These are phyloP conservation scores for Ochropleura leucogaster DNA, from an alignment of 2,888 invertebrate species.

Conservation along the genomic window DNA sequence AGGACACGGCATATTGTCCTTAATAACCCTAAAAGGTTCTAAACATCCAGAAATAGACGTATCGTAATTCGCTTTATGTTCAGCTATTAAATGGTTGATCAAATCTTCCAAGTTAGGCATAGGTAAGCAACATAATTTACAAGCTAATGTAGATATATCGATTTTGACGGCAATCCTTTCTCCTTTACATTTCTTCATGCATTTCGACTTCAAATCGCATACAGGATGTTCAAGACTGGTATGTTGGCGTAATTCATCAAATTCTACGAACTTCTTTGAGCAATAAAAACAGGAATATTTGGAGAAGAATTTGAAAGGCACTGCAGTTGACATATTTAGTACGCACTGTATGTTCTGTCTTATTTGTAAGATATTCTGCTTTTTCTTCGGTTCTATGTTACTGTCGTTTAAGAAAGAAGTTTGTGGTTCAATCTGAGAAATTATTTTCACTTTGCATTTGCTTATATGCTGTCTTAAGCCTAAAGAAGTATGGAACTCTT, in stretches of 20 bases:
- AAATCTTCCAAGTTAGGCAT: slow-evolving; percentile 76
- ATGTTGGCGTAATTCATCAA: slow-evolving; percentile 81
- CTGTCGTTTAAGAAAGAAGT: slow-evolving; percentile 58
- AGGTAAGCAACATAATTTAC: slow-evolving; percentile 77
- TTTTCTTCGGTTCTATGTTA: slow-evolving; percentile 71
- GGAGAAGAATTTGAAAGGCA: slow-evolving; percentile 84
- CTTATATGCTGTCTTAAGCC: slow-evolving; percentile 79
- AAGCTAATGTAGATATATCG: slow-evolving; percentile 78
- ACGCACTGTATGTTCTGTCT: slow-evolving; percentile 83
- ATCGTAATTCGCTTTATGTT: slow-evolving; percentile 83
- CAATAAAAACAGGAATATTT: slow-evolving; percentile 86
- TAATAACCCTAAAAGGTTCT: slow-evolving; percentile 80
- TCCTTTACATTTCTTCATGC: slow-evolving; percentile 84
- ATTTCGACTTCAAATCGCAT: slow-evolving; percentile 82
- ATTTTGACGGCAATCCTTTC: slow-evolving; percentile 82
- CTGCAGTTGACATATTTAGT: slow-evolving; percentile 85
- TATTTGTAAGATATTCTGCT: slow-evolving; percentile 79
- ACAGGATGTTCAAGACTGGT: slow-evolving; percentile 79
- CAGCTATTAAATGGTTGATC: slow-evolving; percentile 80
- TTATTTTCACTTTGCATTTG: slow-evolving; percentile 77
- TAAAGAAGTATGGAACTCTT: slow-evolving; percentile 77
- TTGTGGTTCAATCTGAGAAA: slow-evolving; percentile 63
- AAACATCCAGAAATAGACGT: slow-evolving; percentile 79
- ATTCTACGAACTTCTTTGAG: slow-evolving; percentile 80
- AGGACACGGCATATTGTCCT: slow-evolving; percentile 84